Evolutionary conservation across 2,888 invertebrate genomes (phyloP), one percentile per base, ranked within the genome.

Genomic region (Hecatera dysodea): DNA sequence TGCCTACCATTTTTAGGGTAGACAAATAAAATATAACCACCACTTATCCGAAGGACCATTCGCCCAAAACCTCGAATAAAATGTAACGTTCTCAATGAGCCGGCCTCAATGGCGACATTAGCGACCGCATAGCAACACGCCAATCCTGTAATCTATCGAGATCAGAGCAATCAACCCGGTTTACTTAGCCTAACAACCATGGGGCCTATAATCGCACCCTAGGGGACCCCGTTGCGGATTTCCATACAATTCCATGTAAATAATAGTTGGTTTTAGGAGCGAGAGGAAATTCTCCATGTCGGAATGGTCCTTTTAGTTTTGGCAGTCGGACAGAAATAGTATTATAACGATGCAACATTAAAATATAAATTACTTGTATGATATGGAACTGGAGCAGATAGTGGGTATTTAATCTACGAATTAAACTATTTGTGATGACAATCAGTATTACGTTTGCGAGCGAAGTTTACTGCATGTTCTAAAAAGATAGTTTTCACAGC

Each of bases 11-110:
- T 64, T 68, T 59, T 12, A 67, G 52, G 39, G 56, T 57, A 42
- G 11, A 17, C 27, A 65, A 78, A 72, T 83, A 76, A 81, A 75
- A 85, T 75, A 77, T 71, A 70, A 79, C 55, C 50, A 64, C 72
- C 75, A 78, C 80, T 82, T 71, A 67, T 53, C 57, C 36, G 6
- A 59, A 39, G 55, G 59, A 73, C 81, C 69, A 78, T 83, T 79
- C 69, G 67, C 53, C 44, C 59, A 68, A 74, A 66, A 53, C 71
- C 48, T 72, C 67, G 69, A 82, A 87, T 88, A 88, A 88, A 88
- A 84, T 57, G 72, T 71, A 87, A 88, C 77, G 82, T 60, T 67
- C 72, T 67, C 70, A 80, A 80, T 61, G 72, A 82, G 75, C 80
- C 80, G 56, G 44, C 64, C 76, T 64, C 76, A 80, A 82, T 82